phyloP scores from a whole-genome alignment of 2,113 vertebrate genomes.

The Elaphurus davidianus region DNA sequence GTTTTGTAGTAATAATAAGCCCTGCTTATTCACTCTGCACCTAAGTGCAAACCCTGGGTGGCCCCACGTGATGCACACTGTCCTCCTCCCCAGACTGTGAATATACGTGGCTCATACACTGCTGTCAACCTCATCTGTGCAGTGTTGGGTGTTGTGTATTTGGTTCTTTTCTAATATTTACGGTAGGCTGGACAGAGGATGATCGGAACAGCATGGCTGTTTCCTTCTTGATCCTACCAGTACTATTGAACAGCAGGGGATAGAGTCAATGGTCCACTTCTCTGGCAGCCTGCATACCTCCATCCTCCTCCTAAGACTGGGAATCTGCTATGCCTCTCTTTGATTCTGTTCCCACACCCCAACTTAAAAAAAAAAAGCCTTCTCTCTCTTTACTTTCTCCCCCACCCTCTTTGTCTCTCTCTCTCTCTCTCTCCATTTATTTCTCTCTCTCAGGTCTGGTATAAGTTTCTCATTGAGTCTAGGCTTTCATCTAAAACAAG shows the following conservation, averaged over 20 bases:
- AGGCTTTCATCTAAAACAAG: neutral
- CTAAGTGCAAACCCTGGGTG: neutral
- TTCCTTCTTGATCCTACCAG: neutral
- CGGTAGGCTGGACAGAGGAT: neutral
- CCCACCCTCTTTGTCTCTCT: neutral
- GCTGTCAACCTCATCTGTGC: neutral
- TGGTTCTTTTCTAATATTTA: neutral
- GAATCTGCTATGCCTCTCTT: neutral
- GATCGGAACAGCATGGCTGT: neutral
- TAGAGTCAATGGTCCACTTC: neutral
- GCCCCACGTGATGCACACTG: accelerated
- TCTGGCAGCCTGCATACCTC: neutral
- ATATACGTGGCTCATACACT: neutral
- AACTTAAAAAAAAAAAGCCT: neutral
- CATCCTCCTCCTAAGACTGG: neutral
- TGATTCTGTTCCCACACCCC: neutral
- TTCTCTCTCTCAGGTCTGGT: neutral
- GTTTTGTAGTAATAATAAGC: neutral
- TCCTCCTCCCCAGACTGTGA: neutral
- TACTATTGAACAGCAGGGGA: neutral
- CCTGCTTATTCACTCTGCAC: neutral
- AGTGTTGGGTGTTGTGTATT: neutral
- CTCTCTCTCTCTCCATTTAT: neutral
- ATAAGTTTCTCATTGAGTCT: neutral
- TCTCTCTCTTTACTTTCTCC: neutral